These are phyloP conservation scores for Conomelus anceps DNA, from an alignment of 2,888 invertebrate genomes.

Conservation along the genomic window DNA sequence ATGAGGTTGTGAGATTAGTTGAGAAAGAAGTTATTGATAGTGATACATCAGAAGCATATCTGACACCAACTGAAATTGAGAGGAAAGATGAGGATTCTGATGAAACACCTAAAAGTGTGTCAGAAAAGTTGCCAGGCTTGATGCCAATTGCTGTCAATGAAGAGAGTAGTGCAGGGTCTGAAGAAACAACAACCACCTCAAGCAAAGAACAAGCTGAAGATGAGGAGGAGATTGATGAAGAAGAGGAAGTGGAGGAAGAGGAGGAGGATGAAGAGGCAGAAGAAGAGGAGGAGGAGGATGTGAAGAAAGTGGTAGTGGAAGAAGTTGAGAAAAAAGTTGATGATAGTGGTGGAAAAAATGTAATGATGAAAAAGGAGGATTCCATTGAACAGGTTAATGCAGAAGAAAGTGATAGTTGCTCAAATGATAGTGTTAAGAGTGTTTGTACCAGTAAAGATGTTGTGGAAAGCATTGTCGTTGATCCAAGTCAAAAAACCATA, in stretches of 20 bases:
- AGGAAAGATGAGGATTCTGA: constrained; percentile 26
- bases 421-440: constrained; percentile 35
- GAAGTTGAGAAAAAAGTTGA: not conserved
- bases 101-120: constrained; percentile 21
- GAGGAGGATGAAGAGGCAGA: not conserved
- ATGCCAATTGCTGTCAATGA: constrained; percentile 27
- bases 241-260: not conserved
- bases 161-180: constrained; percentile 21
- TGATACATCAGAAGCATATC: constrained; percentile 60
- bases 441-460: constrained; percentile 12
- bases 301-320: not conserved
- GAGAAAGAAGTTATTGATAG: constrained; percentile 55
- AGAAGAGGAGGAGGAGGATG: not conserved
- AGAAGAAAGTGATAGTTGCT: constrained; percentile 40
- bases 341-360: too few species aligned
- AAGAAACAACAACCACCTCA: not conserved
- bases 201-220: constrained; percentile 17
- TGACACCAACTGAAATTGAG: constrained; percentile 57
- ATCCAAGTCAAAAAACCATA: not conserved
- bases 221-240: constrained; percentile 2
- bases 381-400: too few species aligned
- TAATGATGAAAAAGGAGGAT: not conserved
- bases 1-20: constrained; percentile 48
- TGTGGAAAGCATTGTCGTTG: not conserved
- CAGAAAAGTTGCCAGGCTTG: constrained; percentile 29